Evolutionary conservation across 2,888 invertebrate genomes (phyloP), one percentile per base, ranked within the genome.

Genomic region (Zaprionus obscuricornis): DNA sequence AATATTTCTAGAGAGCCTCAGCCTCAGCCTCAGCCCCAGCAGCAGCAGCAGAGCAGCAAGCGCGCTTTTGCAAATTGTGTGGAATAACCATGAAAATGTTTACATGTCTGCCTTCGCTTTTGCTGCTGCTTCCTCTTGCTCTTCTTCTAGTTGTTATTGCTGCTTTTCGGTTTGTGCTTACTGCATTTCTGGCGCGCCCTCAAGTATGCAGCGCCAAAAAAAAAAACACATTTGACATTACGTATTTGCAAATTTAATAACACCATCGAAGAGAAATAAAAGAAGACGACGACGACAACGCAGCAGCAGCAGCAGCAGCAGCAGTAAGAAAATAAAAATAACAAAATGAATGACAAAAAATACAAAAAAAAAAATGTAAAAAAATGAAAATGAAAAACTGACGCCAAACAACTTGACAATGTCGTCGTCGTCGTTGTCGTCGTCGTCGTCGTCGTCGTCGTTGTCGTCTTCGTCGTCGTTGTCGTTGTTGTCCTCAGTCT

Each of bases 51-150:
- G 14, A 2, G 10, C 7, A 2, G 24, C 14, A 2, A 18, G 26
- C 2, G 3, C 42, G 54, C 63, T 51, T 59, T 62, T 52, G 66
- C 65, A 75, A 79, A 73, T 73, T 75, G 59, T 75, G 73, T 68
- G 73, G 66, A 81, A 82, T 73, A 81, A 81, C 77, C 73, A 75
- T 83, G 77, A 81, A 77, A 72, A 71, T 81, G 77, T 69, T 83
- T 72, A 79, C 79, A 70, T 46, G 59, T 74, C 50, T 55, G 57
- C 40, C 36, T 37, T 49, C n/a, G 27, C 18, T 40, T 43, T 46
- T 33, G 20, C 11, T 37, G n/a, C n/a, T n/a, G n/a, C n/a, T 57
- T 36, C 34, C 26, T 37, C 24, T 27, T 11, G n/a, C 8, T 20
- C 31, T 17, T 10, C 34, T 13, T 37, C 13, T 37, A 13, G 11